A percentile compares a stretch with the other conserved stretches of the same genome.
These are phyloP conservation scores for Lytechinus pictus DNA, from an alignment of 35 echinoderm and acorn worm species.

Conservation along the genomic window DNA sequence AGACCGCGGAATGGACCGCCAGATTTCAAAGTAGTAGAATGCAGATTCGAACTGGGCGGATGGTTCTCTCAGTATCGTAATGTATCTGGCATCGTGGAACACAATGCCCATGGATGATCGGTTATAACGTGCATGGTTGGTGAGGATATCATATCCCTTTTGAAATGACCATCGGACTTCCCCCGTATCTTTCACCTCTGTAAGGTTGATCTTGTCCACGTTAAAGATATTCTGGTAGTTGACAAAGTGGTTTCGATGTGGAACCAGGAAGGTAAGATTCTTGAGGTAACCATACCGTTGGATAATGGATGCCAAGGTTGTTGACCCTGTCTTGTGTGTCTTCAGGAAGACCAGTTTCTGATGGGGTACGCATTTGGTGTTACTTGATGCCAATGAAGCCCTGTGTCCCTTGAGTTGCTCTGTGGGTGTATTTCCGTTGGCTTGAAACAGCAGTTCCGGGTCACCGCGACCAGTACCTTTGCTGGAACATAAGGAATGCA, in stretches of 20 bases:
- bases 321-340: conserved; percentile 51
- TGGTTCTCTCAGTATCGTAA: conserved; percentile 80
- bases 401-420: background rate
- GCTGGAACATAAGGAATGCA: background rate
- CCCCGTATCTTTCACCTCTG: background rate
- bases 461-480: background rate
- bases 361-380: background rate
- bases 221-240: conserved; percentile 26
- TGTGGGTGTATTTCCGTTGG: background rate
- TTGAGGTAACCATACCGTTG: conserved; percentile 51
- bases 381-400: background rate
- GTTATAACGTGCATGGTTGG: conserved; percentile 85
- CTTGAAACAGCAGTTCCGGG: background rate
- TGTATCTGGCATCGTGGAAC: conserved; percentile 66
- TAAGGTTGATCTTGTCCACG: background rate
- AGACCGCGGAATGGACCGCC: background rate
- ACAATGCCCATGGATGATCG: conserved; percentile 57
- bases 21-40: conserved; percentile 77
- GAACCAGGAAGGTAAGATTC: conserved; percentile 42
- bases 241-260: conserved; percentile 21
- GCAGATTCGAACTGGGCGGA: conserved; percentile 74
- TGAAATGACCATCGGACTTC: background rate
- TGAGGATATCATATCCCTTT: conserved; percentile 61
- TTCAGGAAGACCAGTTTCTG: conserved; percentile 44
- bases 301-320: conserved; percentile 45